Evolutionary conservation across 1,140 invertebrate species (phyloP), one percentile per base, ranked within the genome.

Genomic region (Drosophila quadrilineata): DNA sequence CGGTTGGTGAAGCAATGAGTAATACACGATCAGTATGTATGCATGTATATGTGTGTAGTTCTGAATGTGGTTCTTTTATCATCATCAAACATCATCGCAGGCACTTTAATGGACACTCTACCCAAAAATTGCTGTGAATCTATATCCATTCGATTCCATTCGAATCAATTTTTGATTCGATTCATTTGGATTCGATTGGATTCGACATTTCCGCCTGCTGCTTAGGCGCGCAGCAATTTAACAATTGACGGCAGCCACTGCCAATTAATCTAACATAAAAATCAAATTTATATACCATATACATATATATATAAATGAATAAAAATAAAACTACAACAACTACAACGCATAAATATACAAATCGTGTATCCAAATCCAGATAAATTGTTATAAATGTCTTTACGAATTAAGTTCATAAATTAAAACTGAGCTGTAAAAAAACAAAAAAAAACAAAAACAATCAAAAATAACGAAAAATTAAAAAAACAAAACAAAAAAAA

Each of bases 331-430:
- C 8, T 10, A 24, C 4, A 22, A 40, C 5, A 38, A 48, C 1
- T 58, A 31, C 21, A 41, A 54, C n/a, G n/a, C n/a, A 54, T 36
- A 14, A 29, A 58, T 36, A 50, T 49, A 21, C 22, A 46, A 49
- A 52, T 35, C 45, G 29, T 41, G 33, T 46, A 59, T 45, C 53
- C 46, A 84, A 82, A 82, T 82, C 73, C 79, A 82, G 70, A 82
- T 82, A 84, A 84, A 82, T 82, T 82, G 70, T 64, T 84, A 74
- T 82, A 71, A 77, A 74, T 82, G 77, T 82, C 60, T 77, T 77
- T 60, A 36, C 62, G 71, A 77, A 64, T 82, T 65, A 58, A 71
- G 79, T 82, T 84, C 77, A 82, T 82, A 82, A 82, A 82, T 82
- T 71, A 84, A 74, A 75, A 38, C 50, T 22, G 9, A 28, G 31